Evolutionary conservation across 92 coral and sea anemone genomes (phyloP).

Genomic region (Siderastrea radians): DNA sequence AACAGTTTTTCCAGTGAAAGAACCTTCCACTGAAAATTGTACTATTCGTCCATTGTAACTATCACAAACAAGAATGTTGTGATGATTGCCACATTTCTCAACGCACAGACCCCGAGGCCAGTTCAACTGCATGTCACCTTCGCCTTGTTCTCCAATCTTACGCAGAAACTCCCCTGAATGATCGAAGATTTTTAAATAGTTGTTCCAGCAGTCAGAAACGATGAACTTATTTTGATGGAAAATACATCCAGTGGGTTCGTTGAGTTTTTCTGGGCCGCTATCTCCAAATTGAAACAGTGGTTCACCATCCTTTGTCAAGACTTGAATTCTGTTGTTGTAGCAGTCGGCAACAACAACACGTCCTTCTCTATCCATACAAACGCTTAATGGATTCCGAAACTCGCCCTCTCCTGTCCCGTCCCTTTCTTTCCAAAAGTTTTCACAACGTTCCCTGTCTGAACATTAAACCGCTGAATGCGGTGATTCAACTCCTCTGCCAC

Average conservation of each 20-base stretch:
- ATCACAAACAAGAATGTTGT: conserved; percentile 29
- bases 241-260: neutral
- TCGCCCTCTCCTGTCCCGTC: conserved; percentile 9
- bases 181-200: neutral
- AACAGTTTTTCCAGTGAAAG: neutral
- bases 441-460: conserved; percentile 18
- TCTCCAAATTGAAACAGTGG: conserved; percentile 2
- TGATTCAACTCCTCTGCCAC: conserved; percentile 29
- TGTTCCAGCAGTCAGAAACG: neutral
- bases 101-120: conserved; percentile 9
- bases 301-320: conserved; percentile 31
- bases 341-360: conserved; percentile 19
- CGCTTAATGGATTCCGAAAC: conserved; percentile 7
- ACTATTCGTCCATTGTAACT: neutral
- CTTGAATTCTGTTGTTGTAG: conserved; percentile 28
- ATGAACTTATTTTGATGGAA: neutral
- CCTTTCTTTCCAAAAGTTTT: conserved; percentile 31
- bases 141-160: conserved; percentile 16
- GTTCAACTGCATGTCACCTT: conserved; percentile 4
- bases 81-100: conserved; percentile 10
- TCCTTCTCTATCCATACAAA: conserved; percentile 36
- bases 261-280: neutral
- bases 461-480: conserved; percentile 32
- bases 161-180: neutral
- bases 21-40: conserved; percentile 9